phyloP scores from a whole-genome alignment of 2,113 vertebrate species.

The Pseudolaguvia tuberculata region DNA sequence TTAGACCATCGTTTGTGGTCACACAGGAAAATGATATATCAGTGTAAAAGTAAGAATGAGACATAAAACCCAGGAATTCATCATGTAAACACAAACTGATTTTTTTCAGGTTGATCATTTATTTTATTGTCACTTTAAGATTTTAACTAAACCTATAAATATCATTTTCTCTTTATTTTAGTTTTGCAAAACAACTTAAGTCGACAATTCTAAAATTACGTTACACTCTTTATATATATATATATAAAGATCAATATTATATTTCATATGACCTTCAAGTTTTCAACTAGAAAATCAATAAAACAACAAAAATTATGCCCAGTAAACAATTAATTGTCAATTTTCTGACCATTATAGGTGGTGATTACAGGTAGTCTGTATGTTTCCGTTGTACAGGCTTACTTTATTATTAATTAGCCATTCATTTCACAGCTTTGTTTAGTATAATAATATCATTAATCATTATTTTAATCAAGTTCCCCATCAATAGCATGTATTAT shows the following conservation, averaged over 20 bases:
- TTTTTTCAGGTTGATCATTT: not conserved
- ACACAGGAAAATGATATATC: conserved; percentile 10
- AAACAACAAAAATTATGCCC: not conserved
- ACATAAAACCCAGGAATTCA: not conserved
- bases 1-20: conserved; percentile 14
- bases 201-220: no score
- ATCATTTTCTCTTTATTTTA: not conserved
- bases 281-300: not conserved
- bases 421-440: conserved; percentile 78
- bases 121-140: not conserved
- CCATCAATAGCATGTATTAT: not conserved
- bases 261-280: not conserved
- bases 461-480: not conserved
- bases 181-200: no score
- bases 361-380: not conserved
- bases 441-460: conserved; percentile 33
- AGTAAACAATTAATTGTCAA: not conserved
- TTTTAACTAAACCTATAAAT: not conserved
- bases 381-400: conserved; percentile 38
- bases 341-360: not conserved
- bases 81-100: not conserved
- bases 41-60: not conserved
- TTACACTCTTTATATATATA: not conserved
- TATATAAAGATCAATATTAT: not conserved
- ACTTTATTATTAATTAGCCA: no score